Conservation (phyloP, 2,797 vertebrate genomes). For the Chloroceryle inda region DNA sequence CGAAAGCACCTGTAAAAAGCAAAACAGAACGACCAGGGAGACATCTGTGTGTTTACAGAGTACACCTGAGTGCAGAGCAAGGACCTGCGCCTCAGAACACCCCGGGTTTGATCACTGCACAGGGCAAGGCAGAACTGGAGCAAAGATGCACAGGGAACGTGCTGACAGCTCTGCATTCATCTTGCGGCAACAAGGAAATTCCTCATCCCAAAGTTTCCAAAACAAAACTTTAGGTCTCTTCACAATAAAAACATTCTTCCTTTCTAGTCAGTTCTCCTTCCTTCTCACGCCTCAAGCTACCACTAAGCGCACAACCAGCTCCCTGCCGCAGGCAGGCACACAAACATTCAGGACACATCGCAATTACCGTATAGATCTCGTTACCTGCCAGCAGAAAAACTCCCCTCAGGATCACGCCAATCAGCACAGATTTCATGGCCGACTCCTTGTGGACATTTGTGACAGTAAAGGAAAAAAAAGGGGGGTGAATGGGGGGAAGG, state of each 20-base stretch:
- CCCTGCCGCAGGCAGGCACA: background rate
- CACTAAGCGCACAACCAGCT: background rate
- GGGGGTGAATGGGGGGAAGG: background rate
- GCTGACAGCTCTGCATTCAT: background rate
- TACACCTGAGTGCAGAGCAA: background rate
- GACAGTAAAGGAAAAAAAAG: constrained; percentile 34
- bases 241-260: background rate
- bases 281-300: background rate
- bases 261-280: background rate
- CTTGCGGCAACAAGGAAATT: background rate
- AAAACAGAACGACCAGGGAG: background rate
- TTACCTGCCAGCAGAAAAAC: constrained; percentile 83
- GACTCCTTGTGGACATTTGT: constrained; percentile 50
- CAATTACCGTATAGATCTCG: background rate
- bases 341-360: background rate
- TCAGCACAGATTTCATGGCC: constrained; percentile 73
- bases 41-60: background rate
- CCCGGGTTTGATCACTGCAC: accelerated
- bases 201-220: background rate
- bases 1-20: background rate
- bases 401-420: constrained; percentile 70
- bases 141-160: accelerated
- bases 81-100: accelerated
- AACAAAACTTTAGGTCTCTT: background rate
- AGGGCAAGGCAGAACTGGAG: background rate